Percentiles rank a stretch among this genome's conserved stretches.
Conservation (phyloP, 2,113 vertebrate species). For the Lutjanus erythropterus region DNA sequence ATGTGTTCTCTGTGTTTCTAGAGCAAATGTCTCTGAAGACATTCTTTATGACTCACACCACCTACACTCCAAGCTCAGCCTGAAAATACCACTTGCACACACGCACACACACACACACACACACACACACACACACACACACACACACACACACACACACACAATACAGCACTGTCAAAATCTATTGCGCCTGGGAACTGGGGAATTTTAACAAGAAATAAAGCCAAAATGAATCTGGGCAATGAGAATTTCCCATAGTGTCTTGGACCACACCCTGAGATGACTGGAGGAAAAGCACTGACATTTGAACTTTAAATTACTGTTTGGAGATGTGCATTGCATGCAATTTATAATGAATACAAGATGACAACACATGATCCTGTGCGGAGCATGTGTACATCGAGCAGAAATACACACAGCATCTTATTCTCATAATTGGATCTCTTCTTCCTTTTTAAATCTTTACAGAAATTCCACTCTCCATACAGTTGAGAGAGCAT, state of each 20-base stretch:
- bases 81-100: conserved; percentile 51
- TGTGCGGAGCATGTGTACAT: conserved; percentile 4
- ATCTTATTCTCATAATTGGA: neutral
- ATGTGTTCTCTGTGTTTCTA: conserved; percentile 69
- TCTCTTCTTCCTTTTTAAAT: neutral
- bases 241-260: conserved; percentile 54
- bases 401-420: neutral
- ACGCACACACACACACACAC: conserved; percentile 64
- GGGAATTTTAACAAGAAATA: conserved; percentile 57
- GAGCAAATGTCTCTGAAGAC: conserved; percentile 68
- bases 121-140: conserved; percentile 63
- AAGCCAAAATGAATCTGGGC: conserved; percentile 60
- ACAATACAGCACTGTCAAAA: conserved; percentile 69
- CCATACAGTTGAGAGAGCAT: neutral
- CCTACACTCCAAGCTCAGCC: conserved; percentile 71
- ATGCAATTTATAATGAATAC: conserved; percentile 1
- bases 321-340: conserved; percentile 25
- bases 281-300: conserved; percentile 25
- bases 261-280: conserved; percentile 69
- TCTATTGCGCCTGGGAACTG: conserved; percentile 47
- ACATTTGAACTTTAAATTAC: conserved; percentile 40
- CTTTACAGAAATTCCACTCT: neutral
- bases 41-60: conserved; percentile 79
- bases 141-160: conserved; percentile 55
- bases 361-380: neutral